These are phyloP conservation scores for Oryzias dopingdopingensis DNA, from an alignment of 2,797 vertebrate genomes.

Conservation along the genomic window DNA sequence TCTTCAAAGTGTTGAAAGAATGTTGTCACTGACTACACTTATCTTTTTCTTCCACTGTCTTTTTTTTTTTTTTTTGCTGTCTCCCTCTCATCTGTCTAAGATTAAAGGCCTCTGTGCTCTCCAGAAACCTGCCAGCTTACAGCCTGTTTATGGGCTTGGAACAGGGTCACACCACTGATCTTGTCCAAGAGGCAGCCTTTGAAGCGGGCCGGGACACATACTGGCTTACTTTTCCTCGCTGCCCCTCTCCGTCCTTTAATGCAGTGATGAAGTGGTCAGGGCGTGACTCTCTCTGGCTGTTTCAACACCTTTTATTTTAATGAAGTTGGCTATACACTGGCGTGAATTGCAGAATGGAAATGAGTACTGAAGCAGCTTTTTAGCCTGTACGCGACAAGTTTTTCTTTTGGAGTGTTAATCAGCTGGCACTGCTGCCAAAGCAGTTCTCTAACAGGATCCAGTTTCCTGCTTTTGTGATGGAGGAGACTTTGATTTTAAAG, in stretches of 20 bases:
- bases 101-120: constrained; percentile 70
- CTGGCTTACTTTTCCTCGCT: constrained; percentile 24
- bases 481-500: neutral
- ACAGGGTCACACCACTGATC: constrained; percentile 65
- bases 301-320: constrained; percentile 61
- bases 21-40: neutral
- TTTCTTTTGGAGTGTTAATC: constrained; percentile 48
- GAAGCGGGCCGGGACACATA: constrained; percentile 57
- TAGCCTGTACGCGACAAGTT: constrained; percentile 41
- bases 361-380: constrained; percentile 54
- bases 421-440: constrained; percentile 38
- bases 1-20: too few relatives aligned
- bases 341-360: constrained; percentile 47
- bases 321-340: constrained; percentile 60
- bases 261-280: constrained; percentile 58
- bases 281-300: constrained; percentile 31
- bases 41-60: neutral
- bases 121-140: constrained; percentile 69
- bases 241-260: constrained; percentile 18
- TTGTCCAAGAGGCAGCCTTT: constrained; percentile 75
- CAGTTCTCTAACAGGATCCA: constrained; percentile 21
- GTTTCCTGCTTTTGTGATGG: neutral
- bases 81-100: constrained; percentile 53
- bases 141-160: constrained; percentile 72
- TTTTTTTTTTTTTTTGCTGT: constrained; percentile 10